These are phyloP conservation scores for Glossophaga mutica DNA, from an alignment of 2,797 vertebrate species.

Conservation along the genomic window DNA sequence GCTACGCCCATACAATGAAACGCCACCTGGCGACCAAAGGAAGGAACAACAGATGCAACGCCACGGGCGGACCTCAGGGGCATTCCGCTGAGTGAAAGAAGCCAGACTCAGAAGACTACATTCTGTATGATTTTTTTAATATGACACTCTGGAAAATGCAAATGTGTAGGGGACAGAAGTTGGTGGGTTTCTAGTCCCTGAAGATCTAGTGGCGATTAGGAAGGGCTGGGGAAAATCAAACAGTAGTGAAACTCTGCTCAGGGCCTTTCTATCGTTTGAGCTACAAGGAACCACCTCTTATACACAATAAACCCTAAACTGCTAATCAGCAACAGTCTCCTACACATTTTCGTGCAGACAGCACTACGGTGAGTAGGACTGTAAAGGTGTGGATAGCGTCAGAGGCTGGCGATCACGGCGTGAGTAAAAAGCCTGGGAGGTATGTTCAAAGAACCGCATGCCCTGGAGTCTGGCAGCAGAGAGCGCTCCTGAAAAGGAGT, in stretches of 20 bases:
- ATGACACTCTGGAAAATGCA: background rate
- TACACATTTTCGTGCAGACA: background rate
- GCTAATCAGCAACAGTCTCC: background rate
- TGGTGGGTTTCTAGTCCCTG: background rate
- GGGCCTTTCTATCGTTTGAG: background rate
- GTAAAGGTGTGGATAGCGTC: background rate
- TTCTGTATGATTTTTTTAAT: background rate
- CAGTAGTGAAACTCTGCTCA: background rate
- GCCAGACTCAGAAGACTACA: background rate
- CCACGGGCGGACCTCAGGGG: background rate
- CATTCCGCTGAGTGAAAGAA: background rate
- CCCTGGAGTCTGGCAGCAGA: background rate
- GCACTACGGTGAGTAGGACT: background rate
- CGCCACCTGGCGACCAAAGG: background rate
- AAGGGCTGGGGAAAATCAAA: background rate
- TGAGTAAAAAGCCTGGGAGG: background rate
- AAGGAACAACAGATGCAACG: background rate
- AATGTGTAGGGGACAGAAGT: background rate
- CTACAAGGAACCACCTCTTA: background rate
- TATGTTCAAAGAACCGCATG: background rate
- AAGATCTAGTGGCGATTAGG: background rate
- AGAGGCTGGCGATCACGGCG: background rate
- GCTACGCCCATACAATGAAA: background rate
- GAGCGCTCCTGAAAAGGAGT: background rate
- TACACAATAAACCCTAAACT: background rate